Percentiles rank a stretch among this genome's conserved stretches.
phyloP scores from a whole-genome alignment of 1,140 invertebrate species.

The Drosophila teissieri region DNA sequence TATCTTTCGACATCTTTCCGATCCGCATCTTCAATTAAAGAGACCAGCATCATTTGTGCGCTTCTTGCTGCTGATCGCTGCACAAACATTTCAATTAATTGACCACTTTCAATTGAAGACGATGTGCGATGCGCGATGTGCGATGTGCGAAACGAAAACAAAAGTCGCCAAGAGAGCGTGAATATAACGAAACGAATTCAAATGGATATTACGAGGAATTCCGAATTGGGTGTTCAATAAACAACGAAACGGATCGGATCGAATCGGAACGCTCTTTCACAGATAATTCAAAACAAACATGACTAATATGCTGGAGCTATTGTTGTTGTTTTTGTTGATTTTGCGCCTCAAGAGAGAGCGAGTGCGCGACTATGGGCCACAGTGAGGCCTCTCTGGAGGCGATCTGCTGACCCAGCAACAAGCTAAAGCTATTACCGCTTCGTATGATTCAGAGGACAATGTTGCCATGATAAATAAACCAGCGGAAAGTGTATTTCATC shows the following conservation, averaged over 20 bases:
- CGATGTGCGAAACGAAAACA: conserved; percentile 43
- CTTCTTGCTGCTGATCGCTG: conserved; percentile 23
- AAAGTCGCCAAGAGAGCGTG: conserved; percentile 20
- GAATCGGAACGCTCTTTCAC: not conserved
- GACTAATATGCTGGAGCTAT: conserved; percentile 20
- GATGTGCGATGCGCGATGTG: conserved; percentile 27
- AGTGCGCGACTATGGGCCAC: conserved; percentile 3
- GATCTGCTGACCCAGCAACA: conserved; percentile 24
- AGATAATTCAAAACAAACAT: conserved; percentile 37
- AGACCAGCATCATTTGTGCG: conserved; percentile 25
- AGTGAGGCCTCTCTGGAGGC: conserved; percentile 16
- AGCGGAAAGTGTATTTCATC: not conserved
- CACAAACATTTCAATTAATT: conserved; percentile 79
- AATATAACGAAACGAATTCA: not conserved
- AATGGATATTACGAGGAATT: not conserved
- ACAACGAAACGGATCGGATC: not conserved
- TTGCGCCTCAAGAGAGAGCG: not conserved
- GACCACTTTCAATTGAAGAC: conserved; percentile 66
- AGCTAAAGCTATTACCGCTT: conserved; percentile 21
- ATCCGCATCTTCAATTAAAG: conserved; percentile 32
- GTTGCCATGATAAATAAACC: not conserved
- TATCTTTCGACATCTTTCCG: conserved; percentile 2
- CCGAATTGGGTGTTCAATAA: not conserved
- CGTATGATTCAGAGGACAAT: conserved; percentile 17
- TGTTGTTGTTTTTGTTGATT: not conserved